Evolutionary conservation across 23 tunicate species (phyloP).

Genomic region (Halocynthia roretzi): DNA sequence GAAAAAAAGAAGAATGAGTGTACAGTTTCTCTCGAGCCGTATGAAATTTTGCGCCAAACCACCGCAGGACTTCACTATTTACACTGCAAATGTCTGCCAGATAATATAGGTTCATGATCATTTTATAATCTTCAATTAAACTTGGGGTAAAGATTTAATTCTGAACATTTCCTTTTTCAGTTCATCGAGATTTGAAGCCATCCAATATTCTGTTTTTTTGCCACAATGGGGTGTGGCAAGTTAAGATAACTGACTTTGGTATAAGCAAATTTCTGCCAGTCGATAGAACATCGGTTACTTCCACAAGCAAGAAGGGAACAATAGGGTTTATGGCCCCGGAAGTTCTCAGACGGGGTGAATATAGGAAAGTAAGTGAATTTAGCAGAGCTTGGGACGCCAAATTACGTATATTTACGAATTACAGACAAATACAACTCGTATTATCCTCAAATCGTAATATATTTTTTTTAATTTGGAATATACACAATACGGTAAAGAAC

Average conservation of each 20-base stretch:
- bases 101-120: conserved; percentile 9
- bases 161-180: too few relatives aligned
- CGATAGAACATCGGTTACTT: conserved; percentile 2
- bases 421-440: not conserved
- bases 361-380: conserved; percentile 1
- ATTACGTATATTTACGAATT: not conserved
- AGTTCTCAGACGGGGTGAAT: not conserved
- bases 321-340: conserved; percentile 22
- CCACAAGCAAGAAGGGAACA: not conserved
- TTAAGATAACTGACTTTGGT: conserved; percentile 27
- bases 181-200: conserved; percentile 24
- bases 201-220: conserved; percentile 18
- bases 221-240: conserved; percentile 11
- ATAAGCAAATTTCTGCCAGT: conserved; percentile 2
- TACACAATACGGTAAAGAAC: too few relatives aligned
- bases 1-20: not conserved
- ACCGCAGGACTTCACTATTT: conserved; percentile 13
- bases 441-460: not conserved
- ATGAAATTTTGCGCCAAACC: conserved; percentile 9
- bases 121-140: not conserved
- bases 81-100: conserved; percentile 6
- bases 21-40: not conserved
- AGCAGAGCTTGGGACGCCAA: not conserved
- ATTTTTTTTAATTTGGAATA: too few relatives aligned
- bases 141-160: too few relatives aligned